phyloP scores from a whole-genome alignment of 2,888 invertebrate species.

The Eupithecia inturbata region DNA sequence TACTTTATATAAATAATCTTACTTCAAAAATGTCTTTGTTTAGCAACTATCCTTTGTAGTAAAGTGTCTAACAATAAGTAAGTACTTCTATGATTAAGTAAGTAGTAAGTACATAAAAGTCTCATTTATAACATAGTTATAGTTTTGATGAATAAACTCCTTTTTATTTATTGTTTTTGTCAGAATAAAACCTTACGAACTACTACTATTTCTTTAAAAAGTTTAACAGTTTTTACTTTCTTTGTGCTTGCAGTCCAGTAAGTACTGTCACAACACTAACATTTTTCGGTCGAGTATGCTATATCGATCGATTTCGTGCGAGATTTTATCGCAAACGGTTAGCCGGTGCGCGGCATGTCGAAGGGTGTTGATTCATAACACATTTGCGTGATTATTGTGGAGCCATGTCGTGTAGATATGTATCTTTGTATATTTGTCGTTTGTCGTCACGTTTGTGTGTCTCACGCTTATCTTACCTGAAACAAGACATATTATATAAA shows the following conservation, averaged over 20 bases:
- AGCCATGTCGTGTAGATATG: constrained; percentile 10
- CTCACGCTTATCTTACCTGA: constrained; percentile 61
- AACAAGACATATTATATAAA: constrained; percentile 47
- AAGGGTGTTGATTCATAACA: constrained; percentile 38
- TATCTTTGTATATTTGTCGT: constrained; percentile 5
- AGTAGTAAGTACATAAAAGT: too few species aligned
- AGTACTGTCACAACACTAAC: background rate
- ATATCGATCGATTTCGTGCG: constrained; percentile 43
- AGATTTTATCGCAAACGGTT: constrained; percentile 33
- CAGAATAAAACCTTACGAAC: background rate
- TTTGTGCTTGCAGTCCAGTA: background rate
- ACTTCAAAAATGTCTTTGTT: too few species aligned
- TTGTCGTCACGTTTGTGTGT: background rate
- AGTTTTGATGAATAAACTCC: too few species aligned
- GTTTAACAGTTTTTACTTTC: background rate
- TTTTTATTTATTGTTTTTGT: too few species aligned
- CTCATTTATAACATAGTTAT: too few species aligned
- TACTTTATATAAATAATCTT: too few species aligned
- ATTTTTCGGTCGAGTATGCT: constrained; percentile 44
- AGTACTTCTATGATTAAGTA: too few species aligned
- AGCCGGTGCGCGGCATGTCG: constrained; percentile 24
- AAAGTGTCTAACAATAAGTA: too few species aligned
- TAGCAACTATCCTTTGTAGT: too few species aligned
- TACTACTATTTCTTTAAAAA: background rate
- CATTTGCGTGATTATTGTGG: constrained; percentile 32